Conservation (phyloP, 2,888 invertebrate genomes). For the Camponotus fellah region DNA sequence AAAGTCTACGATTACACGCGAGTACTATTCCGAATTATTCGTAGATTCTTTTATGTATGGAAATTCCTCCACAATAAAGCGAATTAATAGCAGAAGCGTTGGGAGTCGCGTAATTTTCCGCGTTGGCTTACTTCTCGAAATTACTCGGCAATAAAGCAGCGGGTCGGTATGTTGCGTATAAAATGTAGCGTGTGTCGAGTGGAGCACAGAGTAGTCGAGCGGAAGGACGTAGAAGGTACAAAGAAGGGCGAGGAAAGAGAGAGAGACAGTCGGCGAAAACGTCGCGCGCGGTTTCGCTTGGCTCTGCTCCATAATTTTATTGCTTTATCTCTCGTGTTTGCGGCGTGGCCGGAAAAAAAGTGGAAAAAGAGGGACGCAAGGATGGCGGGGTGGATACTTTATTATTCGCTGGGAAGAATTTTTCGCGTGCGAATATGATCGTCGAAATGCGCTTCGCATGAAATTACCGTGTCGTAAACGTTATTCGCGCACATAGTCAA, state of each 20-base stretch:
- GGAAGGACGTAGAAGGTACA: constrained; percentile 33
- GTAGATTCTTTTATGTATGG: not conserved
- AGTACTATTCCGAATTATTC: constrained; percentile 15
- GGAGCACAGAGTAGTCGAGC: constrained; percentile 32
- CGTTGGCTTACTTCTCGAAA: constrained; percentile 75
- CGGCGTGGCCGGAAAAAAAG: constrained; percentile 64
- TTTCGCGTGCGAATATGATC: constrained; percentile 56
- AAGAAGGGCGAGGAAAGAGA: constrained; percentile 24
- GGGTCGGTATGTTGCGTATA: constrained; percentile 51
- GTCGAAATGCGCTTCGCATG: constrained; percentile 21
- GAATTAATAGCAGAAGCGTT: constrained; percentile 45
- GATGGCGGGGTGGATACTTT: constrained; percentile 50
- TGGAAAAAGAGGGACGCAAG: constrained; percentile 36
- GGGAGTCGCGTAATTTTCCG: constrained; percentile 64
- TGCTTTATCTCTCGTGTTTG: constrained; percentile 80
- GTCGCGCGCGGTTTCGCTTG: constrained; percentile 75
- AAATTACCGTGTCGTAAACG: constrained; percentile 27
- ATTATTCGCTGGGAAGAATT: constrained; percentile 62
- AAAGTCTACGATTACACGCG: not conserved
- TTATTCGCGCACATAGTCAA: not conserved
- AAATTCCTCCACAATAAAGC: constrained; percentile 18
- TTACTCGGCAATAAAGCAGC: constrained; percentile 68
- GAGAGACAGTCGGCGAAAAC: constrained; percentile 36
- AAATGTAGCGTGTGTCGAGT: constrained; percentile 54
- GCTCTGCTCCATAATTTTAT: constrained; percentile 81